Percentiles rank a stretch among this genome's conserved stretches.
These are phyloP conservation scores for Trinectes maculatus DNA, from an alignment of 2,113 vertebrate genomes.

Conservation along the genomic window DNA sequence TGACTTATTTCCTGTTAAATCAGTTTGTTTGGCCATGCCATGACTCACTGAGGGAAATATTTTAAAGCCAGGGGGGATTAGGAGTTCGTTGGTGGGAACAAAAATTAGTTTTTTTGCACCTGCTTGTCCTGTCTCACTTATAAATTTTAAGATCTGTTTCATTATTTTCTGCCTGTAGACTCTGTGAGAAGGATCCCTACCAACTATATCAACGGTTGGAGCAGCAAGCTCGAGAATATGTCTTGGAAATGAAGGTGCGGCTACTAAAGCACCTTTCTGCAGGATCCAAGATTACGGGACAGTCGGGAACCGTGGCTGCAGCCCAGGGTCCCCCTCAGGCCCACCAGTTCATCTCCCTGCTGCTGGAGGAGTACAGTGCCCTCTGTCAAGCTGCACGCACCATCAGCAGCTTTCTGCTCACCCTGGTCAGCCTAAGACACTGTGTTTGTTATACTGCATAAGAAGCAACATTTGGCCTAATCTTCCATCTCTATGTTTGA, in stretches of 20 bases:
- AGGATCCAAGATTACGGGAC: slow-evolving; percentile 82
- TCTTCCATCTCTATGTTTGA: neutral
- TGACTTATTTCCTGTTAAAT: slow-evolving; percentile 18
- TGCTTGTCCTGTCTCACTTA: neutral
- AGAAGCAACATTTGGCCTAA: neutral
- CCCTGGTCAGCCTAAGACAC: slow-evolving; percentile 86
- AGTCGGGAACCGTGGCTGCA: slow-evolving; percentile 66
- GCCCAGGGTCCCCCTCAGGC: slow-evolving; percentile 92
- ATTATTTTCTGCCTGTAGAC: slow-evolving; percentile 72
- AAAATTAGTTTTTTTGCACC: neutral
- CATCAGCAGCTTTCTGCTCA: slow-evolving; percentile 95
- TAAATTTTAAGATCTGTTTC: neutral
- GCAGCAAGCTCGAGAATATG: slow-evolving; percentile 94
- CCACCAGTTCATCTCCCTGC: slow-evolving; percentile 94
- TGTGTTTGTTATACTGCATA: neutral
- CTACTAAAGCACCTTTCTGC: slow-evolving; percentile 91
- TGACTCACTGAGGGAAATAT: slow-evolving; percentile 22
- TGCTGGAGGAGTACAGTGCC: slow-evolving; percentile 94
- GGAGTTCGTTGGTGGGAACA: too few species aligned
- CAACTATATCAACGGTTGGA: slow-evolving; percentile 96
- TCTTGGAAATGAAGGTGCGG: slow-evolving; percentile 96
- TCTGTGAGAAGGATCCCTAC: slow-evolving; percentile 96
- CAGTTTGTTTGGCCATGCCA: neutral
- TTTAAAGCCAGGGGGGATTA: too few species aligned
- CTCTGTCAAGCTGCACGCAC: slow-evolving; percentile 96